A percentile compares a stretch with the other conserved stretches of the same genome.
These are phyloP conservation scores for Myopa testacea DNA, from an alignment of 2,888 invertebrate species.

Conservation along the genomic window DNA sequence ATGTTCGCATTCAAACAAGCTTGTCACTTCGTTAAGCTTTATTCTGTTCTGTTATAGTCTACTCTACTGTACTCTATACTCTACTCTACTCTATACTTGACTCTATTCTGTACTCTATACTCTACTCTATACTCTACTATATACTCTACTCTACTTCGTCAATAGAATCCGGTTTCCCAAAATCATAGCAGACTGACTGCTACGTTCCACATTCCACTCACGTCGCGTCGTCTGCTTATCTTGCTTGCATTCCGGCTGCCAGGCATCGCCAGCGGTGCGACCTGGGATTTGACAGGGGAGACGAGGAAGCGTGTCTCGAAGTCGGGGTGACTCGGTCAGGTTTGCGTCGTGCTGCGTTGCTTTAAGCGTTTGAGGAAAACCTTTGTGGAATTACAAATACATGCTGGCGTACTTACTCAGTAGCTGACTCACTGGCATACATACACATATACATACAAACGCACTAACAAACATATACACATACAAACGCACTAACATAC, in stretches of 20 bases:
- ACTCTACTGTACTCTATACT: neutral
- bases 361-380: constrained; percentile 18
- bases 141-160: neutral
- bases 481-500: neutral
- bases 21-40: neutral
- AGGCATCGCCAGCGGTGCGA: constrained; percentile 2
- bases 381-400: constrained; percentile 35
- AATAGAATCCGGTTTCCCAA: constrained; percentile 17
- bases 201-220: constrained; percentile 44
- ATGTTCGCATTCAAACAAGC: neutral
- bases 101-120: too few species aligned
- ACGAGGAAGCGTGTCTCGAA: neutral
- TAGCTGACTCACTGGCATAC: neutral
- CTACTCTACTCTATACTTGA: too few species aligned
- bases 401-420: too few species aligned
- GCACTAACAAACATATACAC: neutral
- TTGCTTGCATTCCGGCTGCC: constrained; percentile 25
- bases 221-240: constrained; percentile 44
- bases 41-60: neutral
- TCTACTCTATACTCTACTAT: too few species aligned
- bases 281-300: neutral
- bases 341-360: neutral
- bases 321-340: constrained; percentile 1
- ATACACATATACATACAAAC: neutral
- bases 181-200: constrained; percentile 29